phyloP scores from a whole-genome alignment of 35 echinoderm and acorn worm species.

The Amphiura filiformis region DNA sequence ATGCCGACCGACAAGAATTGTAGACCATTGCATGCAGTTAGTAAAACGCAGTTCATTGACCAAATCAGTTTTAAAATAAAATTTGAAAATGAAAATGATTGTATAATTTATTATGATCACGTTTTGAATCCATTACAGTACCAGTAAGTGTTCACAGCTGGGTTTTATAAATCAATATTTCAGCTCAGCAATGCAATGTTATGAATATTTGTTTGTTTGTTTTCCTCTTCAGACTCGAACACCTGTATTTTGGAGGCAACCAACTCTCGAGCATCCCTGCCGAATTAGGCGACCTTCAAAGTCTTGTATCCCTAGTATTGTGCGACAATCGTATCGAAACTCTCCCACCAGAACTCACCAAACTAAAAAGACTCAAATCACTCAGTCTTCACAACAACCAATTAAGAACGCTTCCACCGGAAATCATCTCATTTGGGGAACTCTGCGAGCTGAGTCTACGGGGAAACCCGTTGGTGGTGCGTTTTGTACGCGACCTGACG shows the following conservation, averaged over 20 bases:
- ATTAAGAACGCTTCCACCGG: slow-evolving; percentile 73
- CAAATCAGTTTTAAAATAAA: too few species aligned
- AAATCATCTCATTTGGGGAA: slow-evolving; percentile 76
- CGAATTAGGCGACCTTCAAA: slow-evolving; percentile 47
- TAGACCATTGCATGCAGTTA: too few species aligned
- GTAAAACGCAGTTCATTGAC: too few species aligned
- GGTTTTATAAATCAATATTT: background rate
- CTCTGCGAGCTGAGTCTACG: slow-evolving; percentile 79
- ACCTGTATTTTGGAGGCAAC: slow-evolving; percentile 89
- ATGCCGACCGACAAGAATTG: too few species aligned
- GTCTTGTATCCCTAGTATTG: slow-evolving; percentile 49
- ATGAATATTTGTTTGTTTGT: background rate
- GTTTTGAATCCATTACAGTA: background rate
- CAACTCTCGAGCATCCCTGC: slow-evolving; percentile 58
- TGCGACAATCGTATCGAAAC: slow-evolving; percentile 69
- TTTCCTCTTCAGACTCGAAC: slow-evolving; percentile 54
- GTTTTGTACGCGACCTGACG: slow-evolving; percentile 78
- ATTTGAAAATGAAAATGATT: too few species aligned
- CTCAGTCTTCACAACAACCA: slow-evolving; percentile 94
- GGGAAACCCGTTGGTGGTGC: slow-evolving; percentile 85
- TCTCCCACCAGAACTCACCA: slow-evolving; percentile 60
- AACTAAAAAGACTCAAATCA: slow-evolving; percentile 60
- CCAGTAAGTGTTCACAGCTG: background rate
- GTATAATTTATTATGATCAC: too few species aligned
- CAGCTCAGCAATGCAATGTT: background rate